Evolutionary conservation across 2,888 invertebrate genomes (phyloP), one percentile per base, ranked within the genome.

Genomic region (Chaitophorus viminalis): DNA sequence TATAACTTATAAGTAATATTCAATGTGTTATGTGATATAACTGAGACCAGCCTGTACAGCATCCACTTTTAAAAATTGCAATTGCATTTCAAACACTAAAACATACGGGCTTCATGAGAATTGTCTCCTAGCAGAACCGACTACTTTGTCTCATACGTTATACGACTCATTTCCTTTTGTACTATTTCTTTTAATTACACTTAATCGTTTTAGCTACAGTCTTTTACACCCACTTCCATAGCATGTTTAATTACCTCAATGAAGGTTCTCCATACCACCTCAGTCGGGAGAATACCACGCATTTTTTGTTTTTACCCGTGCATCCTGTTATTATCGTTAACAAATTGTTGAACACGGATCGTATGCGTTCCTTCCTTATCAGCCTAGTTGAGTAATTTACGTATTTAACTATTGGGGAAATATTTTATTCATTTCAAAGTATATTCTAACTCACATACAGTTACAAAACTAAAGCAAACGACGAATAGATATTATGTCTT

Each of bases 241-340:
- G 79, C 36, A 75, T 74, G 79, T 81, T 87, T 87, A 87, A 79
- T 74, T 87, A 81, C 46, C 87, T 81, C 17, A 31, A 68, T 81
- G 60, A 79, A 74, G 76, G 46, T 31, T 68, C 76, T 85, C 39
- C 76, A 5, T 76, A 76, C 33, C 68, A 84, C 76, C 65, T 76
- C 76, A 65, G 54, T 36, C 36, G 46, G 75, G n/a, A 18, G 54
- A 79, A 60, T 74, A 87, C 87, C 87, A 81, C 87, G 86, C 85
- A 52, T 77, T 77, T 76, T n/a, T n/a, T n/a, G n/a, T n/a, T n/a
- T n/a, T 21, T 78, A 52, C 77, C 21, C 52, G 52, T 31, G 60
- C 86, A 86, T 86, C 86, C 86, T 78, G 78, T 86, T 78, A 60
- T 60, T 33, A 52, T 68, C 68, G 72, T 78, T 25, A 75, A 18